phyloP scores from a whole-genome alignment of 2,113 vertebrate species.

The Gobio gobio region DNA sequence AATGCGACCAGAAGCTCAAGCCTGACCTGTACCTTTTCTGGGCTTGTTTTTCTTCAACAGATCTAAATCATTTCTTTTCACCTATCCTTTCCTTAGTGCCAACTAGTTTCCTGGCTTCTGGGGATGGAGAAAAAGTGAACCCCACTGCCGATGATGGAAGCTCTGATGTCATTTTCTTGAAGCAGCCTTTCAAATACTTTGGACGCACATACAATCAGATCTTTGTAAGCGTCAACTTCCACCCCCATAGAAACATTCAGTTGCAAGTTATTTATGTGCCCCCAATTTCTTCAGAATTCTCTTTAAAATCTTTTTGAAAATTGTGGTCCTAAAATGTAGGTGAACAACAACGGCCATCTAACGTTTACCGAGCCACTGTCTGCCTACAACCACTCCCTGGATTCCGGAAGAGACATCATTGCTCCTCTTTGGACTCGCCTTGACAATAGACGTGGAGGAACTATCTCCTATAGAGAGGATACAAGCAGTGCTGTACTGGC shows the following conservation, averaged over 20 bases:
- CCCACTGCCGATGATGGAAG: not conserved
- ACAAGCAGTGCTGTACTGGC: too few species aligned
- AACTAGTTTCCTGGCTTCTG: not conserved
- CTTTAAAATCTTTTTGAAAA: too few species aligned
- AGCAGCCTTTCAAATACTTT: not conserved
- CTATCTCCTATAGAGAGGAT: too few species aligned
- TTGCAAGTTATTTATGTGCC: too few species aligned
- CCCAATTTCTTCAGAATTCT: too few species aligned
- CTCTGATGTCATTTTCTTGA: not conserved
- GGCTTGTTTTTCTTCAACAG: not conserved
- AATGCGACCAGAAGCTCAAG: not conserved
- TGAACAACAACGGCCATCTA: too few species aligned
- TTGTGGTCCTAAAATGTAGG: too few species aligned
- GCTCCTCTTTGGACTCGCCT: too few species aligned
- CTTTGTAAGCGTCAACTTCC: not conserved
- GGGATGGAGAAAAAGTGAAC: not conserved
- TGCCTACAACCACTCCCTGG: too few species aligned
- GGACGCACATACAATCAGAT: not conserved
- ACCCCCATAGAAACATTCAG: not conserved
- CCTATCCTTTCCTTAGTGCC: not conserved
- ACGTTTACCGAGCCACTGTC: too few species aligned
- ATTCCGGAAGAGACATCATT: too few species aligned
- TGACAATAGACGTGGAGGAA: too few species aligned
- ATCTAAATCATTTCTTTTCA: not conserved
- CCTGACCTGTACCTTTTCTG: not conserved